phyloP scores from a whole-genome alignment of 2,888 invertebrate species.

The Doris montereyensis region DNA sequence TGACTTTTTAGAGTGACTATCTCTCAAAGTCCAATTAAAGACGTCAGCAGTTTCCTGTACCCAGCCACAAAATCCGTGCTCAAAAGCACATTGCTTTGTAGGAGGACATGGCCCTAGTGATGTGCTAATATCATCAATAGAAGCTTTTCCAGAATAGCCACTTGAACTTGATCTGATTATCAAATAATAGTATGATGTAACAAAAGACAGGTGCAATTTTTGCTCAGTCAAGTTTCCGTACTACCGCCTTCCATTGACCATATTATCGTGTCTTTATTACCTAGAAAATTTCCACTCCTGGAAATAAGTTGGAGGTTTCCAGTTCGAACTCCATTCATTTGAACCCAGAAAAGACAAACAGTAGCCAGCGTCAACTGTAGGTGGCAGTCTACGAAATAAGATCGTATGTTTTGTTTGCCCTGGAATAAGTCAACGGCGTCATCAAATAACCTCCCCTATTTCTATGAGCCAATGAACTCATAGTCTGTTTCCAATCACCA shows the following conservation, averaged over 20 bases:
- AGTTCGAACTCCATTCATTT: constrained; percentile 66
- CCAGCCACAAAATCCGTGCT: constrained; percentile 61
- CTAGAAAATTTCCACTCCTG: too few relatives aligned
- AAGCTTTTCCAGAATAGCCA: constrained; percentile 66
- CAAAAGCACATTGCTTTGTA: constrained; percentile 60
- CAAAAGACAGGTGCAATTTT: too few relatives aligned
- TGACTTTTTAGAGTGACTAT: constrained; percentile 53
- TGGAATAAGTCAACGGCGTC: too few relatives aligned
- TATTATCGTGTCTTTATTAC: too few relatives aligned
- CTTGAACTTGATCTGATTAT: too few relatives aligned
- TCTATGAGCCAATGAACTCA: too few relatives aligned
- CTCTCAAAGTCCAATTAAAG: constrained; percentile 62
- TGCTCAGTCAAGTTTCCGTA: too few relatives aligned
- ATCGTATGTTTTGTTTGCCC: too few relatives aligned
- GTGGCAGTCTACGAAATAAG: too few relatives aligned
- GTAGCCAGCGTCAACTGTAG: constrained; percentile 54
- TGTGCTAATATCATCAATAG: constrained; percentile 69
- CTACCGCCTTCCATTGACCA: too few relatives aligned
- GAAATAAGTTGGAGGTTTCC: constrained; percentile 57
- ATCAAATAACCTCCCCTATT: too few relatives aligned
- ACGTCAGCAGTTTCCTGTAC: constrained; percentile 54
- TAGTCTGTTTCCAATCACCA: constrained; percentile 68
- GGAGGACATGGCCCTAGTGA: constrained; percentile 63
- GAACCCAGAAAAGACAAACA: constrained; percentile 68
- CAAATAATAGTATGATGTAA: too few relatives aligned